Evolutionary conservation across 2,888 invertebrate species (phyloP), one percentile per base, ranked within the genome.

Genomic region (Calliphora vomitoria): DNA sequence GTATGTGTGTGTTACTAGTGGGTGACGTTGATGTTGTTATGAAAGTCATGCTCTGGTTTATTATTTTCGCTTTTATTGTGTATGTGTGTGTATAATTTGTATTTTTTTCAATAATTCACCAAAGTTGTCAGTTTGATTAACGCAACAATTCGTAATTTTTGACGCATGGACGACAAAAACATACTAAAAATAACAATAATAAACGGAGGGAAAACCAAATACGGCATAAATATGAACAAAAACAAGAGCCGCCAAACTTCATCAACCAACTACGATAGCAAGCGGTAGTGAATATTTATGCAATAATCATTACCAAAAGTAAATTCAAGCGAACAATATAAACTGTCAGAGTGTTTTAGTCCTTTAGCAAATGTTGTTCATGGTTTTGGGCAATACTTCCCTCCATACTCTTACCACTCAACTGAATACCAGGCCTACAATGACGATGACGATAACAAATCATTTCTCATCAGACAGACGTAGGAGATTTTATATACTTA

Each of bases 121-220:
- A 55, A 78, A 79, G 82, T 85, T 89, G 89, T 89, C 88, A 88
- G 71, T 88, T 86, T 89, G 89, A 88, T 88, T 88, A 88, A 87
- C 87, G 86, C 83, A 74, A 86, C 82, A 82, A 86, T 82, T 82
- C 82, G 86, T 71, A 79, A 76, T 88, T 88, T 89, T 71, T 86
- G 89, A 88, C 83, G 85, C 81, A 84, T 82, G 75, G 38, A 71
- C 71, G 74, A 71, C 71, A 85, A 85, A 78, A 78, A 55, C 75
- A 60, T 79, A 58, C 64, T 60, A 68, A 78, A 83, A 71, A 55
- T 80, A 81, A 58, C 76, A 81, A 58, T 47, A 75, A 50, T 55
- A 55, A 72, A 53, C 41, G 4, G 41, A 15, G 68, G 62, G 47
- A 55, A 72, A 78, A 44, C 75, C 78, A 78, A 81, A 76, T 69